Base-by-base conservation (phyloP, 2,888 invertebrate genomes). In the Bellardia bayeri region DNA sequence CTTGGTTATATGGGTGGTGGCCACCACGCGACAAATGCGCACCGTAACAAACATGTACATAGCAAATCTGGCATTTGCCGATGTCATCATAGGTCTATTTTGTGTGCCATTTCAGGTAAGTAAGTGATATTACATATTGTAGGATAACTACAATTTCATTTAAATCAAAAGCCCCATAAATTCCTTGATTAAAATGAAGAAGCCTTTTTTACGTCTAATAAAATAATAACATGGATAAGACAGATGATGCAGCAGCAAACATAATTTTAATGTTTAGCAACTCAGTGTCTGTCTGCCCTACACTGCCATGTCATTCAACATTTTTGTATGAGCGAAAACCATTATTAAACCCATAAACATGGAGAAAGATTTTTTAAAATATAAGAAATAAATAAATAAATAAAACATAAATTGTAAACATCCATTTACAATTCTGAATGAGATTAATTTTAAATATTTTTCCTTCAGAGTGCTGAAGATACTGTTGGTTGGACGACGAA, bases 21-120 rank as follows among this genome's bases (percentile, higher is more conserved):
- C 96, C 54, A 97, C 97, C 14, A 97, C 96, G 80, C 94, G 95
- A 49, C 95, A 96, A 88, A 97, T 97, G 97, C 96, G 97, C 90
- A 97, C 96, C 87, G 97, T 96, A 89, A 98, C 97, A 64, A 97
- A 97, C 93, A 96, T 96, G 93, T 97, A 97, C 93, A 97, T 98
- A 90, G 96, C 97, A 16, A 98, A 98, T 94, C 94, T 98, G 92
- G 97, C 98, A 2, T 94, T 97, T 89, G 97, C 97, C 33, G 98
- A 98, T 92, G 97, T 98, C 91, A 96, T 97, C 88, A 97, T 98
- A 91, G 97, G 97, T 85, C 94, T 97, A 90, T 97, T 98, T 92
- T 96, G 97, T 88, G 97, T 97, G 92, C 98, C 98, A 89, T 98
- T 98, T 94, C 95, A 95, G 94, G 95, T 95, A 91, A 93, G 93